Evolutionary conservation across 2,797 vertebrate genomes (phyloP).

Genomic region (Acomys russatus): DNA sequence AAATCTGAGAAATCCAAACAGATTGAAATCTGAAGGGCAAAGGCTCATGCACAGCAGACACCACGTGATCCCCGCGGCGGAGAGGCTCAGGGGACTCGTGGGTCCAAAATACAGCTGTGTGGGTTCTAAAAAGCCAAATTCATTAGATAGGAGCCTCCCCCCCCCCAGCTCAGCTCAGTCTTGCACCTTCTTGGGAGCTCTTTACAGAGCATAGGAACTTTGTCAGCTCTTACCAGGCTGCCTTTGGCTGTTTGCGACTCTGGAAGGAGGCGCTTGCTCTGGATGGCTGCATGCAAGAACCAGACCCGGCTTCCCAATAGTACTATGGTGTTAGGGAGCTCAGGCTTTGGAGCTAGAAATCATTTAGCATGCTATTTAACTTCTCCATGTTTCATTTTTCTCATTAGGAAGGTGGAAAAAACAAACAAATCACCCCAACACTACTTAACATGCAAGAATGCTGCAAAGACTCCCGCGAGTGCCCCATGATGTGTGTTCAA

Average conservation of each 20-base stretch:
- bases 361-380: conserved; percentile 26
- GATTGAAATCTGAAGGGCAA: not conserved
- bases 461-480: not conserved
- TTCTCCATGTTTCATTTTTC: not conserved
- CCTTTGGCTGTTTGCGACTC: not conserved
- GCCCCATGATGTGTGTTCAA: not conserved
- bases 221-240: not conserved
- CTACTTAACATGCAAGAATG: conserved; percentile 6
- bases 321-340: not conserved
- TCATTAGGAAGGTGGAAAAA: conserved; percentile 3
- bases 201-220: not conserved
- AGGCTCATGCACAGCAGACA: not conserved
- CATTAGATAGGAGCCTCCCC: not conserved
- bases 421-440: too few relatives aligned
- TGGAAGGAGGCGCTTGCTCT: not conserved
- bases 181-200: not conserved
- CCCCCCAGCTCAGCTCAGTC: not conserved
- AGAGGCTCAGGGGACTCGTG: not conserved
- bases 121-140: not conserved
- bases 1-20: conserved; percentile 30
- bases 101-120: not conserved
- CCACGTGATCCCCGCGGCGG: not conserved
- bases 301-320: not conserved
- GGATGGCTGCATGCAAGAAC: not conserved
- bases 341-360: not conserved